Conservation (phyloP, 1,140 invertebrate species). For the Brachionus paranguensis region DNA sequence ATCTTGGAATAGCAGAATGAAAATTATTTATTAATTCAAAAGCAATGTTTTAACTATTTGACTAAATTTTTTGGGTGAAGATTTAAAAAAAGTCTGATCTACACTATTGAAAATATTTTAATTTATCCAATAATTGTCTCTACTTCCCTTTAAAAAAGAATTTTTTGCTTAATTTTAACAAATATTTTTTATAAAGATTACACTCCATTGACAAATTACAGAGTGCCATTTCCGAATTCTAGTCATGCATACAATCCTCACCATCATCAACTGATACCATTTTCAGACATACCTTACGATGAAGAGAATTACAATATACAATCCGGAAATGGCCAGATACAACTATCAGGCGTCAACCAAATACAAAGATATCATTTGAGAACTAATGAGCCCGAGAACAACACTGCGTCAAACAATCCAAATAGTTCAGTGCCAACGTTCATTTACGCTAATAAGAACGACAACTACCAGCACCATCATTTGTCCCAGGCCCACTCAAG, state of each 20-base stretch:
- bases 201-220: background rate
- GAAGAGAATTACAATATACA: slow-evolving; percentile 4
- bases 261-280: background rate
- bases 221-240: background rate
- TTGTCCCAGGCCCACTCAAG: background rate
- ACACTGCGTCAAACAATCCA: background rate
- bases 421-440: background rate
- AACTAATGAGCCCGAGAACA: background rate
- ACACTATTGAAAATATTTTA: too few relatives aligned
- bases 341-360: background rate
- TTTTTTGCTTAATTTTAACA: background rate
- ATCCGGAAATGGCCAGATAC: background rate
- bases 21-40: too few relatives aligned
- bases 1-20: too few relatives aligned
- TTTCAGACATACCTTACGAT: background rate
- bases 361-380: slow-evolving; percentile 22
- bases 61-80: too few relatives aligned
- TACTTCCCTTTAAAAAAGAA: too few relatives aligned
- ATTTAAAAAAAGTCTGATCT: too few relatives aligned
- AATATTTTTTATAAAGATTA: background rate
- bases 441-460: background rate
- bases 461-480: background rate
- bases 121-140: too few relatives aligned
- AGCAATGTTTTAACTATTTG: too few relatives aligned
- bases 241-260: background rate